phyloP scores from a whole-genome alignment of 2,888 invertebrate species.

The Morpho deidamia region DNA sequence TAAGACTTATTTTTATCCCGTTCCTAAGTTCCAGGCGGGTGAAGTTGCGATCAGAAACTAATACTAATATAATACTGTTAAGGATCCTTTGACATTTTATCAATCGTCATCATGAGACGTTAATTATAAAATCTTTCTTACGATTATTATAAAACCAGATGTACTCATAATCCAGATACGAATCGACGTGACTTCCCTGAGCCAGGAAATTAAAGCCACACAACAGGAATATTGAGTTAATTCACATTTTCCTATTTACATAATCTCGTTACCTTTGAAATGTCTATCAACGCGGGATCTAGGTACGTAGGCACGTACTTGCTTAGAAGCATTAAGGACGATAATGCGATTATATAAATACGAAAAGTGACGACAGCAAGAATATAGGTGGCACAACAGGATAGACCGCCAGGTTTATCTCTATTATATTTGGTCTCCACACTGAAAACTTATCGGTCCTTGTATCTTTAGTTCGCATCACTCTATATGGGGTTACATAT shows the following conservation, averaged over 20 bases:
- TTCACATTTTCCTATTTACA: conserved; percentile 48
- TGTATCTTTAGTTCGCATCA: conserved; percentile 68
- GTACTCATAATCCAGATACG: conserved; percentile 20
- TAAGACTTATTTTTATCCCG: too few species aligned
- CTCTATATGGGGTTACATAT: conserved; percentile 71
- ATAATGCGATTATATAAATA: conserved; percentile 26
- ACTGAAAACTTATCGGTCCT: conserved; percentile 63
- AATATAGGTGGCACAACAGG: conserved; percentile 27
- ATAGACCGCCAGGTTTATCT: conserved; percentile 46
- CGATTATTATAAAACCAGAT: conserved; percentile 6
- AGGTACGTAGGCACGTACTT: conserved; percentile 15
- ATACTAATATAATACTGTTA: too few species aligned
- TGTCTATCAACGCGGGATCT: conserved; percentile 34
- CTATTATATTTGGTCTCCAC: conserved; percentile 56
- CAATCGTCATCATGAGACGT: background rate
- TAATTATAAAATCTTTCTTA: conserved; percentile 4
- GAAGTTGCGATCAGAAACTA: too few species aligned
- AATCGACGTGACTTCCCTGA: conserved; percentile 28
- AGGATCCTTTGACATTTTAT: background rate
- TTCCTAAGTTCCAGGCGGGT: too few species aligned
- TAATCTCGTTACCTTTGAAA: conserved; percentile 43
- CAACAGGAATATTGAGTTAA: conserved; percentile 50
- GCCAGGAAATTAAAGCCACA: conserved; percentile 46
- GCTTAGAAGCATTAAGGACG: conserved; percentile 14
- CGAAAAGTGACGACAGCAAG: conserved; percentile 41